Evolutionary conservation across 2,113 vertebrate species (phyloP), one percentile per base, ranked within the genome.

Genomic region (Tychaedon coryphoeus): DNA sequence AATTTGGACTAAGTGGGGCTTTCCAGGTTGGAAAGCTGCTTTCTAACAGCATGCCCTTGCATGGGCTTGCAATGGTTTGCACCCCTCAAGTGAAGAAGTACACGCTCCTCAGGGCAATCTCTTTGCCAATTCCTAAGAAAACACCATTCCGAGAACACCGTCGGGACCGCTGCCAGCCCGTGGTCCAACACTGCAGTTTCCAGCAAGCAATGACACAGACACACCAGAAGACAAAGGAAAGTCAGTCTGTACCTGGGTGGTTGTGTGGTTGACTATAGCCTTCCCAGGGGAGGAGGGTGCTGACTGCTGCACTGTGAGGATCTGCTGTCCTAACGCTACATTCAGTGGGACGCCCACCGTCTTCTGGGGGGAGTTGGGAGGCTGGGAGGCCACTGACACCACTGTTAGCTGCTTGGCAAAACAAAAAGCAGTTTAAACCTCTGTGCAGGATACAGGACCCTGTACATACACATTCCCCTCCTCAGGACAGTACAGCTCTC

Each of bases 241-340:
- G 70, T 67, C 66, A 79, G 25, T 81, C n/a, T 85, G 92, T 79
- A 99, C 98, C 98, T 98, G 99, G 22, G 97, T 34, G 2, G 98
- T 95, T 82, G 98, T 97, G 61, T 98, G 98, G 95, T 98, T 98
- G 90, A 97, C 95, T 93, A 98, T 95, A 65, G 98, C 96, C 91
- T 99, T 99, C 78, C 98, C 98, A 25, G 99, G 99, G 76, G 98
- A 99, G 45, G 97, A 97, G 42, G 98, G 95, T 2, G 98, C 96
- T 67, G 99, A 95, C 97, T 99, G 98, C 67, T 99, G 99, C 85
- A 99, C 98, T 18, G 98, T 91, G 69, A 99, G 98, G 95, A 99
- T 98, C 98, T 99, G 99, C 97, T 99, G 99, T 79, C 98, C 98
- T 64, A 99, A 98, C 7, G 98, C 98, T 93, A 99, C 97, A 58